Base-by-base conservation (phyloP, 2,888 invertebrate genomes). In the Chydorus sphaericus region DNA sequence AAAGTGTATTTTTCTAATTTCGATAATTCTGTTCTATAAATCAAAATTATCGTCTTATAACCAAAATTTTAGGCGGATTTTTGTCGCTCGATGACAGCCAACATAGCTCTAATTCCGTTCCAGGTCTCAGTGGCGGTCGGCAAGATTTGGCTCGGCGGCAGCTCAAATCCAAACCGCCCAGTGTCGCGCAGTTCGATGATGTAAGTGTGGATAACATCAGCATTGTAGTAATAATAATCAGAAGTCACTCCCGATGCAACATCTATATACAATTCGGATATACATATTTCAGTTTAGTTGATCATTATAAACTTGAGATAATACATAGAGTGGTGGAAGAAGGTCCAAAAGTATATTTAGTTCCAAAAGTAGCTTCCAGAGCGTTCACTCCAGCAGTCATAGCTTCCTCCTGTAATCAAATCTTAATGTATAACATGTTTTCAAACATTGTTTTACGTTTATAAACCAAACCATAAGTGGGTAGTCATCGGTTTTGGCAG, bases 51-150 rank as follows among this genome's bases (percentile, higher is more conserved):
- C n/a, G n/a, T n/a, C n/a, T n/a, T n/a, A n/a, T n/a, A n/a, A n/a
- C n/a, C n/a, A n/a, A n/a, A n/a, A n/a, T n/a, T n/a, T n/a, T n/a
- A n/a, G n/a, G n/a, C n/a, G n/a, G n/a, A n/a, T n/a, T n/a, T n/a
- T 44, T 4, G 4, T 8, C 8, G 3, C 26, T 53, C 28, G 23
- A 57, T 48, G 11, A 54, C 57, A 28, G 29, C 28, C 3, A 57
- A 55, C 7, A 57, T 55, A n/a, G 57, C 58, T 62, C 80, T 74
- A 7, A 85, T 71, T 11, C 82, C 85, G 4, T 83, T 83, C 57
- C 82, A 73, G 7, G 82, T 84, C 68, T 88, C 88, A 62, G 76
- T 77, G 18, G 82, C 85, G 1, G 86, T 83, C 1, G 79, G 78
- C 62, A 48, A 29, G 28, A 57, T 57, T 36, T 48, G 54, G n/a